Base-by-base conservation (phyloP, 2,113 vertebrate genomes). In the Ptilorrhoa leucosticta region DNA sequence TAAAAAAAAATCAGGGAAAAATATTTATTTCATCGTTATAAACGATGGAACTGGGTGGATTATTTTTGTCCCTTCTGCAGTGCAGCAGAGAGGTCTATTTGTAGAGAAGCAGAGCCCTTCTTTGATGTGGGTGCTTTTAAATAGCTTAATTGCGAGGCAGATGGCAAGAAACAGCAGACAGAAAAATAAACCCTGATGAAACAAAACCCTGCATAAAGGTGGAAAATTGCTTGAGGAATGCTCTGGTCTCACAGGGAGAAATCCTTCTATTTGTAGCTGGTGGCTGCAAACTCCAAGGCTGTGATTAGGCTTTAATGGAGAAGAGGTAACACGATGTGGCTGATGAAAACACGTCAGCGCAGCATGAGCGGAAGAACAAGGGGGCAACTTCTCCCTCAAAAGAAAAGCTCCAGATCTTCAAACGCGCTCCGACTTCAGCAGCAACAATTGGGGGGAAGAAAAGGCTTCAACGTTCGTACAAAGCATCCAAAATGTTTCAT, bases 111-210 rank as follows among this genome's bases (percentile, higher is more conserved):
- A 94, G 82, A 94, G 79, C 61, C 26, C 28, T 89, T 14, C 83
- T 96, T 96, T 97, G 97, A 97, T 96, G 88, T 82, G 78, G 87
- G 30, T 87, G 85, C 93, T 95, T 95, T 95, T 94, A 97, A 97
- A 96, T 63, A 89, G 87, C 87, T 93, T 97, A 97, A 97, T 97
- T 97, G 96, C 92, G 6, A 95, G 72, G 94, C 94, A 97, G 95
- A 97, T 97, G 96, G 96, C 58, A 77, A 95, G 88, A 87, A 96
- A 87, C 78, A 56, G 75, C 73, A 66, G 28, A 15, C 31, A 45
- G 9, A 45, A 27, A 26, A 20, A 21, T 1, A 27, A 73, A n/a
- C 31, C 68, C 61, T 79, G 90, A 89, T 91, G 93, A 93, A 96
- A 96, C 73, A 85, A 90, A 94, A 18, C 56, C 53, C 82, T 42